phyloP scores from a whole-genome alignment of 2,888 invertebrate genomes.

The Platycheirus rosarum region DNA sequence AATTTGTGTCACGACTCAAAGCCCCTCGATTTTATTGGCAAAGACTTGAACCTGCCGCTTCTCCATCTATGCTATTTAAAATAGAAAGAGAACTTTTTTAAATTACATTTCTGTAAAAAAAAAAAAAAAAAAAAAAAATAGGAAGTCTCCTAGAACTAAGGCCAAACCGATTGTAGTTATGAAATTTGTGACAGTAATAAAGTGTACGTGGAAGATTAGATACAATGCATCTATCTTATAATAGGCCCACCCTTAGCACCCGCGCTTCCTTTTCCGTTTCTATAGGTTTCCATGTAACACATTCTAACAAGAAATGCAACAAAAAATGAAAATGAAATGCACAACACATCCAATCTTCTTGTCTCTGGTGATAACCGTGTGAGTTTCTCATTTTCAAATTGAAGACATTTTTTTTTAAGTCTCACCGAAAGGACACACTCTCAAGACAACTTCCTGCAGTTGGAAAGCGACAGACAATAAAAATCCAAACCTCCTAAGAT shows the following conservation, averaged over 20 bases:
- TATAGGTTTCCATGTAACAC: too few relatives aligned
- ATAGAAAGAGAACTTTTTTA: constrained; percentile 65
- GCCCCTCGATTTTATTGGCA: constrained; percentile 12
- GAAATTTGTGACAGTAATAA: constrained; percentile 72
- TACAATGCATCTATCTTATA: constrained; percentile 45
- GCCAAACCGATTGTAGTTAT: constrained; percentile 66
- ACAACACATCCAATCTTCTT: constrained; percentile 11
- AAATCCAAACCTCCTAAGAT: constrained; percentile 48
- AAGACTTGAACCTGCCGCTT: not conserved
- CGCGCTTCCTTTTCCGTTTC: too few relatives aligned
- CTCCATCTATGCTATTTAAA: too few relatives aligned
- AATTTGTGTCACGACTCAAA: constrained; percentile 68
- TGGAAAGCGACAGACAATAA: constrained; percentile 9
- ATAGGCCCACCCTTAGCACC: too few relatives aligned
- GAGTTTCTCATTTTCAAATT: constrained; percentile 70
- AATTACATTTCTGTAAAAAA: constrained; percentile 52
- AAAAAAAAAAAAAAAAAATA: not conserved
- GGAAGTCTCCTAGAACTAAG: constrained; percentile 41
- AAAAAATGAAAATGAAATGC: constrained; percentile 34
- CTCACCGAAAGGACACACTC: constrained; percentile 35
- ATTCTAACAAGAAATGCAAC: constrained; percentile 51
- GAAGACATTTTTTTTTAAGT: constrained; percentile 69
- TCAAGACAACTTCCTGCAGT: too few relatives aligned
- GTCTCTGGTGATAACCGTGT: constrained; percentile 55
- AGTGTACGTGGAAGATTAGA: constrained; percentile 49